A percentile compares a stretch with the other conserved stretches of the same genome.
These are phyloP conservation scores for Noctilio leporinus DNA, from an alignment of 2,113 vertebrate species.

Conservation along the genomic window DNA sequence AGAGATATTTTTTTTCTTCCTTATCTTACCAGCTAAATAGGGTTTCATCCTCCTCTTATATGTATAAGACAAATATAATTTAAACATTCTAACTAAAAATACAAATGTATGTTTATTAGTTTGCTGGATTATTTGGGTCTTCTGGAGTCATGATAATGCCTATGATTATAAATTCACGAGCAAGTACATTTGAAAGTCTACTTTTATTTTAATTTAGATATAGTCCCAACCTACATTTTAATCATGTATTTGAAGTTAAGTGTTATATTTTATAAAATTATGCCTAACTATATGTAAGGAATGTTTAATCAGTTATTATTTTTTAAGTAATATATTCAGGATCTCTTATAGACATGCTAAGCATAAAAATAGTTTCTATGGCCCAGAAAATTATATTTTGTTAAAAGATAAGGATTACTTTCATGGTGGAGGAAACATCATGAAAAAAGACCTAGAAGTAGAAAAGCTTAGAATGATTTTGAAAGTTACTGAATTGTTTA, in stretches of 20 bases:
- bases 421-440: neutral
- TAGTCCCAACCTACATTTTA: neutral
- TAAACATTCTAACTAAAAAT: slow-evolving; percentile 29
- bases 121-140: neutral
- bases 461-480: neutral
- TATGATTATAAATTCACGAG: neutral
- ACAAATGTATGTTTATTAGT: neutral
- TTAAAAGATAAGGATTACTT: neutral
- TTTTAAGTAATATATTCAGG: neutral
- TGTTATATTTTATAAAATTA: neutral
- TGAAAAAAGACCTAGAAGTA: neutral
- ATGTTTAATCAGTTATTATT: neutral
- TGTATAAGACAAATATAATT: neutral
- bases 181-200: neutral
- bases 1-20: neutral
- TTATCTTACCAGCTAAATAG: neutral
- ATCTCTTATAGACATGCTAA: neutral
- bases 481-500: neutral
- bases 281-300: neutral
- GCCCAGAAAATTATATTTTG: neutral
- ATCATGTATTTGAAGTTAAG: neutral
- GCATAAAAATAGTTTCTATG: neutral
- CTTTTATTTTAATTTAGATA: neutral
- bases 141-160: neutral
- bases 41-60: neutral